Conservation (phyloP, 2,113 vertebrate genomes). For the Chionomys nivalis region DNA sequence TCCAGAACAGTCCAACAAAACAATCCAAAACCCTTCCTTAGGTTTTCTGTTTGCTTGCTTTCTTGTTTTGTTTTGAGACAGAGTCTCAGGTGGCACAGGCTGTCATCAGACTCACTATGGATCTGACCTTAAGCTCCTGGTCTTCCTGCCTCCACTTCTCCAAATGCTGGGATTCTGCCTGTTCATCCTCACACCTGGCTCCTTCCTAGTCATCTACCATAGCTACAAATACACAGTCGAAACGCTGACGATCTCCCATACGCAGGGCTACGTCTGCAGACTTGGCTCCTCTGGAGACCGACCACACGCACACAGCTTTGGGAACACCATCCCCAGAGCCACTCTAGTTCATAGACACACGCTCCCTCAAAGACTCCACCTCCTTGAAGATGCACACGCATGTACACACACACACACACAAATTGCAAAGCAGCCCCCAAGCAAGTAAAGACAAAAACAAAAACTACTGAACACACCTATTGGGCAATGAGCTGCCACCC, state of each 20-base stretch:
- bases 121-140: background rate
- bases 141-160: background rate
- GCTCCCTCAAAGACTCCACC: background rate
- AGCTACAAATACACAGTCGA: background rate
- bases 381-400: background rate
- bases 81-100: background rate
- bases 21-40: background rate
- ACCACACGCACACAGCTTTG: background rate
- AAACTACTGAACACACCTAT: background rate
- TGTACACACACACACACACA: background rate
- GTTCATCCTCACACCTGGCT: background rate
- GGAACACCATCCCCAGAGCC: background rate
- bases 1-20: background rate
- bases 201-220: background rate
- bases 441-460: background rate
- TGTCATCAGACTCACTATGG: background rate
- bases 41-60: background rate
- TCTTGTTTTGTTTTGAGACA: background rate
- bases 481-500: background rate
- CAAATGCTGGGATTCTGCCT: background rate
- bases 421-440: background rate
- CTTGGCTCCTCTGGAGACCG: background rate
- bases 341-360: background rate
- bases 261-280: background rate
- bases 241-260: background rate